phyloP scores from a whole-genome alignment of 2,797 vertebrate genomes.

The Hoplostethus atlanticus region DNA sequence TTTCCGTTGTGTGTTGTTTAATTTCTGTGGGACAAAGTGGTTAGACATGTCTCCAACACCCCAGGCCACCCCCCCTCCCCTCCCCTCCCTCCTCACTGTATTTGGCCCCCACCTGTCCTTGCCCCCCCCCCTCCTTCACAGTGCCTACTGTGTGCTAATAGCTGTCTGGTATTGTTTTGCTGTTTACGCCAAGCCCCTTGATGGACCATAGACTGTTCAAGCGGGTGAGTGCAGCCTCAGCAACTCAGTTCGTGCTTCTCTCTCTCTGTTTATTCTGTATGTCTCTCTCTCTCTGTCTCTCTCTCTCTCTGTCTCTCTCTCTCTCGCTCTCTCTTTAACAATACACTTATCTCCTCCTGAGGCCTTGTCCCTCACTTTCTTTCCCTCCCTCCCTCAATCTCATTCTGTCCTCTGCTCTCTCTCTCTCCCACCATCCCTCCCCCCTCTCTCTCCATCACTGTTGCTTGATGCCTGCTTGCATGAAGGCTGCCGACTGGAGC shows the following conservation, averaged over 20 bases:
- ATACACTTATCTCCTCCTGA: constrained; percentile 76
- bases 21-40: constrained; percentile 48
- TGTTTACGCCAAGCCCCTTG: constrained; percentile 98
- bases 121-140: constrained; percentile 69
- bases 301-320: constrained; percentile 40
- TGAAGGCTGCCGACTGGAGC: constrained; percentile 93
- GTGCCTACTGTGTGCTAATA: constrained; percentile 95
- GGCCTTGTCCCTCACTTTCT: constrained; percentile 74
- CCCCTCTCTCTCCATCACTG: constrained; percentile 80
- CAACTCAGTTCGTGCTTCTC: constrained; percentile 88
- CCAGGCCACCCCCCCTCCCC: constrained; percentile 57
- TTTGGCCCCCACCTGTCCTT: constrained; percentile 70
- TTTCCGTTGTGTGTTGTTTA: constrained; percentile 35
- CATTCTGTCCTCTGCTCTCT: constrained; percentile 22
- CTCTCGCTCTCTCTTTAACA: constrained; percentile 70
- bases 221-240: constrained; percentile 99
- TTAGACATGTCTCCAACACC: constrained; percentile 67
- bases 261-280: constrained; percentile 42
- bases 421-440: constrained; percentile 49
- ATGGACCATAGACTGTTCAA: constrained; percentile 99
- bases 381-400: constrained; percentile 42
- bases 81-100: constrained; percentile 53
- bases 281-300: constrained; percentile 44
- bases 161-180: constrained; percentile 99
- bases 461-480: constrained; percentile 99